A percentile compares a stretch with the other conserved stretches of the same genome.
Conservation (phyloP, 1,140 invertebrate genomes). For the Saccostrea echinata region DNA sequence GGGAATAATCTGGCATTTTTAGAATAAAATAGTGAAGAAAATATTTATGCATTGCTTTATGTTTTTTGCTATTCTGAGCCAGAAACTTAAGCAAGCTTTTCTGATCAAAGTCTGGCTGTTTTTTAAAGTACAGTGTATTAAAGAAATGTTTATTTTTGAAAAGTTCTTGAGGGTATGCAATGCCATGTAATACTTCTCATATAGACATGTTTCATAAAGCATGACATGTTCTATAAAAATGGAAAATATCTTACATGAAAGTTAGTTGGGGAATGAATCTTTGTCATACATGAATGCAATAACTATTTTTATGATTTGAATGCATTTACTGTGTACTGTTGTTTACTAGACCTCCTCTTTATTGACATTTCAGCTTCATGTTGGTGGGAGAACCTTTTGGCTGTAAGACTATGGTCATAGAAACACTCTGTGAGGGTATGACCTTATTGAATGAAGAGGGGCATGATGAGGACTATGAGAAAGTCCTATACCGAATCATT, state of each 20-base stretch:
- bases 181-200: no score
- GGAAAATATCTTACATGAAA: no score
- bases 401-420: constrained; percentile 82
- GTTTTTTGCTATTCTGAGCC: no score
- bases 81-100: not conserved
- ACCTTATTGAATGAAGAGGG: constrained; percentile 81
- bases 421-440: constrained; percentile 86
- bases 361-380: constrained; percentile 78
- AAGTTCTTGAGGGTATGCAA: no score
- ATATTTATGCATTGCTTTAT: not conserved
- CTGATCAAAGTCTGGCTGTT: not conserved
- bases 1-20: not conserved
- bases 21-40: not conserved
- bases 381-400: constrained; percentile 81
- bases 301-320: no score
- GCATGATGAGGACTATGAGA: constrained; percentile 75
- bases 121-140: no score
- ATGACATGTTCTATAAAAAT: no score
- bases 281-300: no score
- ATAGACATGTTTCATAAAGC: no score
- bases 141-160: no score
- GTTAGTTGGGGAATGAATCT: no score
- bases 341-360: not conserved
- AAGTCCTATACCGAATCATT: constrained; percentile 77
- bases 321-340: no score